Conservation (phyloP, 2,888 invertebrate species). For the Atherix ibis region DNA sequence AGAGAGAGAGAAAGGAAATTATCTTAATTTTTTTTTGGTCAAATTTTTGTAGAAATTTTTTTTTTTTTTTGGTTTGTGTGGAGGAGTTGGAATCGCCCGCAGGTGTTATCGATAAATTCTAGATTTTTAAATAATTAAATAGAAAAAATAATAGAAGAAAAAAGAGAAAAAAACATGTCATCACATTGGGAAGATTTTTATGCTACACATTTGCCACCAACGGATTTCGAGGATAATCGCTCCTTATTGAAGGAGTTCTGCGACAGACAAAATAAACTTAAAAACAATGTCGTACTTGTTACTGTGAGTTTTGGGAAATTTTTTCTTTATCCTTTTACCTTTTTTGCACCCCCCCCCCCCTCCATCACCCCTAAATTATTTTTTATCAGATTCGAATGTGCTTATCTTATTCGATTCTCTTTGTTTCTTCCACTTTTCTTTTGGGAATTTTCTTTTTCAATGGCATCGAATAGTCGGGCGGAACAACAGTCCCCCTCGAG, state of each 20-base stretch:
- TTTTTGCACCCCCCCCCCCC: no score
- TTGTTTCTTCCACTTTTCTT: background rate
- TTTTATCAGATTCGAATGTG: no score
- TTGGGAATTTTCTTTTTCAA: background rate
- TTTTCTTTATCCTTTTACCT: background rate
- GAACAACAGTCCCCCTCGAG: constrained; percentile 92
- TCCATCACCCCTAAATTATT: no score
- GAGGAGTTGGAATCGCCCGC: no score
- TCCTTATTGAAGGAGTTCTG: constrained; percentile 57
- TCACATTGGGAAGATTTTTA: constrained; percentile 75
- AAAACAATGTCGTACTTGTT: constrained; percentile 57
- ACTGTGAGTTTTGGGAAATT: constrained; percentile 62
- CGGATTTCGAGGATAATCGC: constrained; percentile 59
- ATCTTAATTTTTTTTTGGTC: no score
- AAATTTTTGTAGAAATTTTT: no score
- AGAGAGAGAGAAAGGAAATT: no score
- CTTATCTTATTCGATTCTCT: no score
- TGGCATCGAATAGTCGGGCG: constrained; percentile 57
- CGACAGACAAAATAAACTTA: constrained; percentile 47
- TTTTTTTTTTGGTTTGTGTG: no score
- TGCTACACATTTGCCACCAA: constrained; percentile 58
- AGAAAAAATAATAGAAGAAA: no score
- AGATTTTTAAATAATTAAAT: no score
- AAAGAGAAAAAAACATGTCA: constrained; percentile 10
- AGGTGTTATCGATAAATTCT: no score